Evolutionary conservation across 2,113 vertebrate species (phyloP).

Genomic region (Ageneiosus marmoratus): DNA sequence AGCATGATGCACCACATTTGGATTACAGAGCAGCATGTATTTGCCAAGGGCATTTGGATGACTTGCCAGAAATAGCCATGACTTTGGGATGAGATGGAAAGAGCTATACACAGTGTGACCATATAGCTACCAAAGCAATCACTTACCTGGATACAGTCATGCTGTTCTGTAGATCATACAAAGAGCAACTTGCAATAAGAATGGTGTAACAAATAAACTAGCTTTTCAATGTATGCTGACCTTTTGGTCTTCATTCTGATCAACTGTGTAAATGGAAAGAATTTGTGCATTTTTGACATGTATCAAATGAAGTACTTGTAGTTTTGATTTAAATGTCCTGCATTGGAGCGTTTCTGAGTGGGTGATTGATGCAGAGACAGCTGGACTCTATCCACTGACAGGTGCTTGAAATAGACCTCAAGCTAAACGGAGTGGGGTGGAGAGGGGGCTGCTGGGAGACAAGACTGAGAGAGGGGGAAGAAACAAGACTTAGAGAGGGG

Average conservation of each 20-base stretch:
- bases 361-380: constrained; percentile 72
- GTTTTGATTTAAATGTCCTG: constrained; percentile 20
- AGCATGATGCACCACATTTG: neutral
- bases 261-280: neutral
- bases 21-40: neutral
- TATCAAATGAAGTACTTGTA: constrained; percentile 12
- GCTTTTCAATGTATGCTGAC: neutral
- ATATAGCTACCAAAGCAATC: neutral
- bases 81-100: neutral
- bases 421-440: constrained; percentile 21
- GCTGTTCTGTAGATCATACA: neutral
- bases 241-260: neutral
- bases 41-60: neutral
- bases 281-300: neutral
- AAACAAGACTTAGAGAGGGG: neutral
- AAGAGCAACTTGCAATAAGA: neutral
- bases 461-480: neutral
- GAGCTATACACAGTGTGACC: neutral
- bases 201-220: neutral
- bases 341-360: constrained; percentile 11
- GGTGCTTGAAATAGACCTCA: constrained; percentile 72
- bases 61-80: neutral
- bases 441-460: constrained; percentile 14
- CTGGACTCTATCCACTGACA: constrained; percentile 67
- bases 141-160: neutral